phyloP scores from a whole-genome alignment of 2,113 vertebrate genomes.

The Vidua macroura region DNA sequence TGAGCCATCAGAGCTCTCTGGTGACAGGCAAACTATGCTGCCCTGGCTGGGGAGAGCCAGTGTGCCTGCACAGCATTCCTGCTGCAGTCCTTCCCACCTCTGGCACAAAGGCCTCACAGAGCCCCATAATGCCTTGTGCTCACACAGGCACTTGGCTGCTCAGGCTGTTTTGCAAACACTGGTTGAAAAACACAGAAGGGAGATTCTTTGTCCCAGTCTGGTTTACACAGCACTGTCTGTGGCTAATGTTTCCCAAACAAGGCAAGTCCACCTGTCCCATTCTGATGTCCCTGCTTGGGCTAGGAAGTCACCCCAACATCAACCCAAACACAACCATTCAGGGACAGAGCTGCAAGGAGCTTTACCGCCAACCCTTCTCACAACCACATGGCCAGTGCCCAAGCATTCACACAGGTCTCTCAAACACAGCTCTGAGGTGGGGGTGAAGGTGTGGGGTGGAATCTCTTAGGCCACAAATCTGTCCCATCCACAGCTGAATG shows the following conservation, averaged over 20 bases:
- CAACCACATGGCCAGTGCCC: neutral
- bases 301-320: neutral
- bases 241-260: neutral
- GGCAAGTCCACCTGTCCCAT: neutral
- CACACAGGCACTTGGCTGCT: neutral
- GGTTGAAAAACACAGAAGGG: neutral
- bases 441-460: neutral
- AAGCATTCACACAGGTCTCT: neutral
- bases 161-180: constrained; percentile 31
- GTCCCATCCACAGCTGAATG: neutral
- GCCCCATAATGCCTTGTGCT: neutral
- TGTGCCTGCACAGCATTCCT: neutral
- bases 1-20: neutral
- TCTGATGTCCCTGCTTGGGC: neutral
- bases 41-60: neutral
- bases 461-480: neutral
- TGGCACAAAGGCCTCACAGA: neutral
- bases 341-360: neutral
- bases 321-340: neutral
- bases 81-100: neutral
- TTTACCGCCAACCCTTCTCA: neutral
- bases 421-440: neutral
- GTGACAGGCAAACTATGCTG: neutral
- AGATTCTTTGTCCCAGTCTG: neutral
- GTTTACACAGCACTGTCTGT: constrained; percentile 23